A percentile compares a stretch with the other conserved stretches of the same genome.
Conservation (phyloP, 2,797 vertebrate genomes). For the Podargus strigoides region DNA sequence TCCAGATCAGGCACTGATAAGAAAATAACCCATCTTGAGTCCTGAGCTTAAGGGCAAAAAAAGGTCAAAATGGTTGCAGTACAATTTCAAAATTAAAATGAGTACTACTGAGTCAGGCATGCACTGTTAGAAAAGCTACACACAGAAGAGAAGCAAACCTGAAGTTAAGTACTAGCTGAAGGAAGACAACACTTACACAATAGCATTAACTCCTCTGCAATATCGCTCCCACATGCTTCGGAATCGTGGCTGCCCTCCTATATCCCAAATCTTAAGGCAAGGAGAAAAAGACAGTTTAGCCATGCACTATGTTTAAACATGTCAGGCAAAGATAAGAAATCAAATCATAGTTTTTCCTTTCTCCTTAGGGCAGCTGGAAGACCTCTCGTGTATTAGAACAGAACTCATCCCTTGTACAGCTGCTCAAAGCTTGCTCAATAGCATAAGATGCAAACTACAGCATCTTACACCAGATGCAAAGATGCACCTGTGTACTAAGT, state of each 20-base stretch:
- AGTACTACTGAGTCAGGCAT: background rate
- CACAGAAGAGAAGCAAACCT: background rate
- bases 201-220: constrained; percentile 96
- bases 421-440: background rate
- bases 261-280: constrained; percentile 91
- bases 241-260: constrained; percentile 96
- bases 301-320: background rate
- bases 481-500: background rate
- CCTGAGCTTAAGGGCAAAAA: background rate
- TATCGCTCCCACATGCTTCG: constrained; percentile 99
- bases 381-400: background rate
- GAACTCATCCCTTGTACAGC: background rate
- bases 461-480: background rate
- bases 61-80: background rate
- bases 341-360: background rate
- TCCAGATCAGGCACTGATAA: background rate
- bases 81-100: background rate
- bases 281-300: background rate
- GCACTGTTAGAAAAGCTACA: background rate
- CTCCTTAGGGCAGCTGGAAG: background rate
- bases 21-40: background rate
- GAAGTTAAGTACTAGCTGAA: background rate
- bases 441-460: background rate
- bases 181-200: constrained; percentile 85
- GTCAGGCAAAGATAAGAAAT: background rate